Base-by-base conservation (phyloP, 2,113 vertebrate species). In the Ascaphus truei region DNA sequence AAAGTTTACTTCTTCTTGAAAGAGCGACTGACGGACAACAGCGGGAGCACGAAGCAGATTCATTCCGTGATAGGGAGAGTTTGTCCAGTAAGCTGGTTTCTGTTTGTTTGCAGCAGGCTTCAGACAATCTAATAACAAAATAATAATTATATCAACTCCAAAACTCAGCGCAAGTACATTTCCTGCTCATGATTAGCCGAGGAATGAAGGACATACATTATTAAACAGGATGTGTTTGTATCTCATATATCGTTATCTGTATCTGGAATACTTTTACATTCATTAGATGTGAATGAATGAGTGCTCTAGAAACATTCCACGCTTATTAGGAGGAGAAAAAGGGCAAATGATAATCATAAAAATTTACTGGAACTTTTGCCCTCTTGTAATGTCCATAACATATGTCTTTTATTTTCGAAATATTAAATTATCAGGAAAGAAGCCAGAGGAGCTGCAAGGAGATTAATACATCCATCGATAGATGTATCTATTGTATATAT, bases 1-100 rank as follows among this genome's bases (percentile, higher is more conserved):
- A 99, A 99, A 72, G 80, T 98, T 15, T 99, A 98, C 73, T 98
- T 98, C 75, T 99, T 99, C 85, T 92, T 98, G 83, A 94, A 95
- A 20, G 97, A 99, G 76, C 92, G 92, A 72, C 78, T 98, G 29
- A 94, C 90, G 0, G 97, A 98, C 73, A 96, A 90, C 81, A 96
- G 83, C 1, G 94, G 97, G 45, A 95, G 93, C 74, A 94, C 94
- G 11, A 98, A 92, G 73, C 93, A 95, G 74, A 97, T 98, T 76
- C 94, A 98, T 83, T 95, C 94, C 55, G 96, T 98, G 97, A 91
- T 98, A 73, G 96, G 95, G 67, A 91, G 97, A 86, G 93, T 98
- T 64, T 99, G 97, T 76, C 97, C 97, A 0, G 97, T 99, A 81
- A 93, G 96, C 85, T 27, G 12, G 2, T 1, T 68, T 75, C 72